Evolutionary conservation across 2,113 vertebrate genomes (phyloP), one percentile per base, ranked within the genome.

Genomic region (Paraplagusia blochii): DNA sequence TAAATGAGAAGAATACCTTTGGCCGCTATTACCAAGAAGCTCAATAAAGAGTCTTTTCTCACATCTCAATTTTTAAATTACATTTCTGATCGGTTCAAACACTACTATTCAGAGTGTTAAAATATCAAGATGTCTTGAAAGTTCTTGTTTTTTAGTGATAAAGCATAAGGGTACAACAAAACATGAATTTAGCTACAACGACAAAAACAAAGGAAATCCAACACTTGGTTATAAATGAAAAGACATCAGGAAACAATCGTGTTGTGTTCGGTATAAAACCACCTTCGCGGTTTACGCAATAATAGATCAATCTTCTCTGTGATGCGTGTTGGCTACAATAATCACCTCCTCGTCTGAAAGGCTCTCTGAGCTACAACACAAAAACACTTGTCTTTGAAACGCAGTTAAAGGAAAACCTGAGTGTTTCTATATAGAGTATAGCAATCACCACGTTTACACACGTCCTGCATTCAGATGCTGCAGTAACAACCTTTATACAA

Each of bases 371-470:
- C 0, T 49, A 7, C 18, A 53, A 44, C 45, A 56, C 36, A 56
- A 19, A 6, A 44, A 9, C 39, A 14, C 44, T 29, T 58, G 22
- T 18, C 43, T 52, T 1, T 49, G 29, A 60, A 48, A 57, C 60
- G n/a, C 9, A 34, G 35, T 50, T 48, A 62, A 48, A 38, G 61
- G 29, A 38, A 34, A 22, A 10, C 16, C 56, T 19, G 9, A 55
- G 53, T 50, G 57, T 54, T 63, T 66, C 70, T 63, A 70, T 50
- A 67, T 66, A 64, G 60, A 63, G 58, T 43, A 29, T 29, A 63
- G 45, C 45, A 66, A 69, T 74, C 66, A 56, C 0, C 44, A 7
- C 7, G 16, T 53, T 63, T 14, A 0, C 43, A 35, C 36, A 46
- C 17, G 22, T 29, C 22, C 22, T 53, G 49, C 14, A 51, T 62